Base-by-base conservation (phyloP, 1,140 invertebrate species). In the Planococcus citri region DNA sequence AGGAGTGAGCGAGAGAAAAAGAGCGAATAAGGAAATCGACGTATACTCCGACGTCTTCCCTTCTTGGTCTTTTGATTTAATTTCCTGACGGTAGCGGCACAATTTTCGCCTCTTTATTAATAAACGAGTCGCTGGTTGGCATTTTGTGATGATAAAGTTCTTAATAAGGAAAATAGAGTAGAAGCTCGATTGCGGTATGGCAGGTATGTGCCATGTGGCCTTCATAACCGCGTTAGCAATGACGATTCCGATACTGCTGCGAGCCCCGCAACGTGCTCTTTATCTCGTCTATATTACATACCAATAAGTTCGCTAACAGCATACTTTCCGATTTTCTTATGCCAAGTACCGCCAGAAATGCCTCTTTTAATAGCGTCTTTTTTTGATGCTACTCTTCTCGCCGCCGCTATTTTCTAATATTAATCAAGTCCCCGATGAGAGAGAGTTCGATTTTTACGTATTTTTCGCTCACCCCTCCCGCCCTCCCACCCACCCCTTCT, bases 101-200 rank as follows among this genome's bases (percentile, higher is more conserved):
- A 64, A 12, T 64, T 64, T 64, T 64, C 60, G 60, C 60, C 60
- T 64, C 60, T 64, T 64, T 64, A 24, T 64, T 27, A 64, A 24
- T 64, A 27, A 64, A 24, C 25, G 60, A 25, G 22, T 64, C 60
- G 21, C 60, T 64, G 60, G 22, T 64, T 64, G 60, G 60, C 60
- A 64, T 64, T 64, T 64, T 64, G 22, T 64, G 20, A 64, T 64
- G 60, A 64, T 64, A 64, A 64, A 64, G 60, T 64, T 64, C 60
- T 64, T 64, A 64, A 64, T 64, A 64, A 64, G 60, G 60, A 64
- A 64, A 64, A 64, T 64, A 64, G 60, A 64, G 60, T 27, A 25
- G 25, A 64, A 27, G 60, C 60, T 64, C 60, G 20, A 27, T 64
- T 64, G 25, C 60, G 60, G 60, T 64, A 64, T 64, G 60, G 25